phyloP scores from a whole-genome alignment of 2,797 vertebrate genomes.

The Leptatherina wallacei region DNA sequence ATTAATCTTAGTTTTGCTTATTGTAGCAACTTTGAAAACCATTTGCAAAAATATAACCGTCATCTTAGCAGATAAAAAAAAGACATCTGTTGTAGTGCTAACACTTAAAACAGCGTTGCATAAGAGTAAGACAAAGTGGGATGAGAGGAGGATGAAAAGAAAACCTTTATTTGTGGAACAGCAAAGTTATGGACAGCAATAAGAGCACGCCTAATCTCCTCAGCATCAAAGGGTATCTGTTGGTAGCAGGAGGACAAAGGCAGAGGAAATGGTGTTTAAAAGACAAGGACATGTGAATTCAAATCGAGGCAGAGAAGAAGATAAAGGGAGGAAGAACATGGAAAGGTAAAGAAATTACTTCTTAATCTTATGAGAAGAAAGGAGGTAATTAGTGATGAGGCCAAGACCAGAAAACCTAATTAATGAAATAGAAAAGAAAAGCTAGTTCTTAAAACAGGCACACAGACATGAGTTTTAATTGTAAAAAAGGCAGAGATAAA shows the following conservation, averaged over 20 bases:
- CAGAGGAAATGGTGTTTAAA: slow-evolving; percentile 18
- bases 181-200: slow-evolving; percentile 84
- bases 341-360: not conserved
- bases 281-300: not conserved
- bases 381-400: slow-evolving; percentile 2
- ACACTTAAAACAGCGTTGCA: slow-evolving; percentile 16
- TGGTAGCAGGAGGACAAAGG: slow-evolving; percentile 48
- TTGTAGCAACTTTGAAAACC: slow-evolving; percentile 1
- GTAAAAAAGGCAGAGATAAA: not conserved
- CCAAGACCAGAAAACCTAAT: not conserved
- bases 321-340: not conserved
- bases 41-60: not conserved
- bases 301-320: not conserved
- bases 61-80: slow-evolving; percentile 8
- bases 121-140: slow-evolving; percentile 24
- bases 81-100: slow-evolving; percentile 4
- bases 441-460: not conserved
- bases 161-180: slow-evolving; percentile 84
- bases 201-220: slow-evolving; percentile 84
- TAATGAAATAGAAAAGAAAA: slow-evolving; percentile 3
- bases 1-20: slow-evolving; percentile 18
- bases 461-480: not conserved
- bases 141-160: slow-evolving; percentile 56
- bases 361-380: not conserved
- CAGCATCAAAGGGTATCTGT: slow-evolving; percentile 82